These are phyloP conservation scores for Caenorhabditis japonica DNA, from an alignment of 2,888 invertebrate genomes.

Conservation along the genomic window DNA sequence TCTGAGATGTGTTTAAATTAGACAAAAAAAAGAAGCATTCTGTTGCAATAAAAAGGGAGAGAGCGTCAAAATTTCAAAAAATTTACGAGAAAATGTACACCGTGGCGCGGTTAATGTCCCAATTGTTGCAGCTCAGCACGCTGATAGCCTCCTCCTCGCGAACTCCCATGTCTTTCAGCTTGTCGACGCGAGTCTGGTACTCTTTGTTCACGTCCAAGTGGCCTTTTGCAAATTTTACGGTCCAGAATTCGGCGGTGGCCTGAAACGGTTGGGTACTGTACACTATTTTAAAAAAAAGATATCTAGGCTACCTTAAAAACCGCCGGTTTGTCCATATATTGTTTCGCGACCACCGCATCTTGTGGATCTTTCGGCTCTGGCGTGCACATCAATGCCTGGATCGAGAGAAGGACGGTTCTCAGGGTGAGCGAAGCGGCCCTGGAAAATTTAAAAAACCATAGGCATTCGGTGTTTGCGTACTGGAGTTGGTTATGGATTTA, in stretches of 20 bases:
- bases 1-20: constrained; percentile 5
- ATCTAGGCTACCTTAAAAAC: constrained; percentile 82
- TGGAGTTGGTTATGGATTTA: too few relatives aligned
- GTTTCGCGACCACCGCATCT: constrained; percentile 95
- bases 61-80: too few relatives aligned
- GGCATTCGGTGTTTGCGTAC: too few relatives aligned
- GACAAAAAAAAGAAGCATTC: neutral
- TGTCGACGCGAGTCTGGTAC: constrained; percentile 88
- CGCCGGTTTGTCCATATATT: constrained; percentile 89
- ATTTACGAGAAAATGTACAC: constrained; percentile 69
- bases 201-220: constrained; percentile 84
- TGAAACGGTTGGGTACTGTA: constrained; percentile 35
- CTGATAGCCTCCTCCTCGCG: constrained; percentile 81
- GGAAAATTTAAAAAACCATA: constrained; percentile 36
- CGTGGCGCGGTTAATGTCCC: constrained; percentile 71
- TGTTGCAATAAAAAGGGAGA: neutral
- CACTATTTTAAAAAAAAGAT: constrained; percentile 4
- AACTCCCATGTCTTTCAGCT: constrained; percentile 93
- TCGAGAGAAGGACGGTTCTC: constrained; percentile 91
- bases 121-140: constrained; percentile 66
- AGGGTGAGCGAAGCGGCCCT: constrained; percentile 98
- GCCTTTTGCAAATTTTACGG: constrained; percentile 91
- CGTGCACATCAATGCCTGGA: constrained; percentile 89
- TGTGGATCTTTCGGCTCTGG: constrained; percentile 81
- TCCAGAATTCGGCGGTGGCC: constrained; percentile 95